phyloP scores from a whole-genome alignment of 2,113 vertebrate genomes.

The Meleagris gallopavo region DNA sequence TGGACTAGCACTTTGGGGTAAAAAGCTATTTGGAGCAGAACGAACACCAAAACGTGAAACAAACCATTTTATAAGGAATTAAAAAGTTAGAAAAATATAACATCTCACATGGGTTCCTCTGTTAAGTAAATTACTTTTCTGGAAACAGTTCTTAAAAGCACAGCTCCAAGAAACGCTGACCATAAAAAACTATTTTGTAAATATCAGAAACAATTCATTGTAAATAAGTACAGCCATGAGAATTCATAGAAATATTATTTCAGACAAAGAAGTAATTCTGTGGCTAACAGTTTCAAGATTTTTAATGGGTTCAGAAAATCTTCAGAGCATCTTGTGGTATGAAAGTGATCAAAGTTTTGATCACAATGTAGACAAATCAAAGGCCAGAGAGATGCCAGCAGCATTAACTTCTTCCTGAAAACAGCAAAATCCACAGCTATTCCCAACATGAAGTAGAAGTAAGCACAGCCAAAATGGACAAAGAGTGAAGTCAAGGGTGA shows the following conservation, averaged over 20 bases:
- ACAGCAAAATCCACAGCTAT: background rate
- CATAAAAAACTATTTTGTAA: background rate
- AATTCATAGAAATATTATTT: background rate
- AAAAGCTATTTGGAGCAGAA: background rate
- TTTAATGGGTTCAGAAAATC: background rate
- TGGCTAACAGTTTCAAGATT: background rate
- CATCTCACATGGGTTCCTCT: no score
- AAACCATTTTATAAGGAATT: background rate
- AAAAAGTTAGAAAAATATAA: background rate
- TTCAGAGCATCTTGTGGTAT: background rate
- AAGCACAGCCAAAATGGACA: background rate
- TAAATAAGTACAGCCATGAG: background rate
- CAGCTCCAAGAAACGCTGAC: background rate
- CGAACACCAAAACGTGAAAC: background rate
- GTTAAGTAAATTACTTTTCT: background rate
- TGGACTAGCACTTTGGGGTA: background rate
- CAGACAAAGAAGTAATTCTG: background rate
- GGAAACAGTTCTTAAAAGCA: background rate
- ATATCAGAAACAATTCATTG: background rate
- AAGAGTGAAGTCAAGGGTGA: background rate
- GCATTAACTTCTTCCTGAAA: background rate
- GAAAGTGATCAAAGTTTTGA: background rate
- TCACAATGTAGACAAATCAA: background rate
- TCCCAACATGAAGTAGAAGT: background rate
- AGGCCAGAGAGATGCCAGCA: background rate